Evolutionary conservation across 2,113 vertebrate genomes (phyloP).

Genomic region (Anoura caudifer): DNA sequence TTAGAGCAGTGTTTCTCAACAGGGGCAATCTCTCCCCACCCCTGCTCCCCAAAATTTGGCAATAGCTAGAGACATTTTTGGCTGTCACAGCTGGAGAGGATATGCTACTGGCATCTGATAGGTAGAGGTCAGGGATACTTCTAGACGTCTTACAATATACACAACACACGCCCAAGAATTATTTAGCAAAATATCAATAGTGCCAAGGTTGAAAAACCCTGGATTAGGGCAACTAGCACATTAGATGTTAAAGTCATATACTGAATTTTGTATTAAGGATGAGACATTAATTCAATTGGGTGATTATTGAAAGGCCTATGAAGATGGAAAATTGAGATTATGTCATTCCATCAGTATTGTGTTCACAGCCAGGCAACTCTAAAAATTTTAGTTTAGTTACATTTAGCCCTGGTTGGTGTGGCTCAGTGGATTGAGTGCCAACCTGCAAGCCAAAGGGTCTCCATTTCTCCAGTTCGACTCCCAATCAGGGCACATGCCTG

Average conservation of each 20-base stretch:
- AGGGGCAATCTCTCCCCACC: background rate
- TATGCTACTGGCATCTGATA: background rate
- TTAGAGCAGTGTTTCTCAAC: constrained; percentile 23
- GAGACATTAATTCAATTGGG: background rate
- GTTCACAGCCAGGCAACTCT: background rate
- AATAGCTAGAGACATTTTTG: background rate
- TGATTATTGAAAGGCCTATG: constrained; percentile 15
- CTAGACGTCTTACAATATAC: background rate
- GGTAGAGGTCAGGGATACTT: background rate
- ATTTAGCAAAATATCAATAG: background rate
- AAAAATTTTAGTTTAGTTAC: background rate
- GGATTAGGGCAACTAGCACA: background rate
- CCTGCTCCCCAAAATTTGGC: background rate
- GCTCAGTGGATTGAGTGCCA: no score
- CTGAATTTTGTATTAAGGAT: background rate
- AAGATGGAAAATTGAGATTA: background rate
- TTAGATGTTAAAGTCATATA: background rate
- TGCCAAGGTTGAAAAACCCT: background rate
- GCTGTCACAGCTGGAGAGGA: background rate
- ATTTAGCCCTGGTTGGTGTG: no score
- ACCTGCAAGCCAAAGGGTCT: no score
- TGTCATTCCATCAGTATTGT: background rate
- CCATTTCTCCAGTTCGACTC: no score
- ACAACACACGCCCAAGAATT: background rate
- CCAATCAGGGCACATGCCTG: no score